Base-by-base conservation (phyloP, 2,113 vertebrate genomes). In the Tursiops truncatus region DNA sequence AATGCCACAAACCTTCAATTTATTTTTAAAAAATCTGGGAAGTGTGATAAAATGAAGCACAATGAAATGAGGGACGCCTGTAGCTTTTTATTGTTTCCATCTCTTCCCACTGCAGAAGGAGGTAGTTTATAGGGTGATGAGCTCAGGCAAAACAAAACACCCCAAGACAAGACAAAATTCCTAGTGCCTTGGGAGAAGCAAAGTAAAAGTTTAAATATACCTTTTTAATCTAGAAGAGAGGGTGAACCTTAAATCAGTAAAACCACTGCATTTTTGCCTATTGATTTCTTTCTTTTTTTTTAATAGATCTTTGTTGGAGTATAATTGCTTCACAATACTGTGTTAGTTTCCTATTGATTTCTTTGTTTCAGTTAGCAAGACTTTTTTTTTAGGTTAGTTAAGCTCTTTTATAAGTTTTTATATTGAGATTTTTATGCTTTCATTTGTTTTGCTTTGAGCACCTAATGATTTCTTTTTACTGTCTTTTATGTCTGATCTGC, bases 141-240 rank as follows among this genome's bases (percentile, higher is more conserved):
- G 56, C 28, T 41, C 33, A 73, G 41, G 50, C 50, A 76, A 85
- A 93, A 56, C 33, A 56, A 83, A 28, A 44, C 2, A 71, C 33
- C 15, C 36, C 62, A 13, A 31, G 36, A 58, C 8, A 33, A 84
- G 31, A 31, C 10, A 3, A 79, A 87, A 28, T 41, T 10, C 8
- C 56, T 26, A 10, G 31, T 0, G 0, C 2, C 12, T 28, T 6
- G 1, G 18, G 26, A 7, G 8, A 71, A 62, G 36, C 10, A 53
- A 73, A 26, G 53, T 28, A 6, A 73, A 93, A 68, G 26, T 38
- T 60, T 56, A 87, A 74, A 70, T 0, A 41, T 6, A 53, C 3
- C 20, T 38, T 73, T 36, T 50, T 36, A 67, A 85, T 67, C 11
- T 36, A 56, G 79, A 77, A 28, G 33, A 70, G 21, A 95, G 36